phyloP scores from a whole-genome alignment of 2,113 vertebrate species.

The Poecile atricapillus region DNA sequence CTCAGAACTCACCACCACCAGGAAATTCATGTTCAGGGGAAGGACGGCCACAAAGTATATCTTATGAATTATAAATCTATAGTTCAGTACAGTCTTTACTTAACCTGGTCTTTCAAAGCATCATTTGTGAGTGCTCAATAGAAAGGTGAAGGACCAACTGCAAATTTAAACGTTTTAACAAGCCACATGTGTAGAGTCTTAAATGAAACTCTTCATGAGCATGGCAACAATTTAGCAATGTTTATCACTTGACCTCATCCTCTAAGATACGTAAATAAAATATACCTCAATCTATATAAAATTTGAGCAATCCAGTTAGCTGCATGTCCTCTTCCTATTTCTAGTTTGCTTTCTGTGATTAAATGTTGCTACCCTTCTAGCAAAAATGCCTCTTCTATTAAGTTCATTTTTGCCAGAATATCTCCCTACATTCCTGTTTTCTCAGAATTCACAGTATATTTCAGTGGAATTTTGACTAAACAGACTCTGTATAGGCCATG shows the following conservation, averaged over 20 bases:
- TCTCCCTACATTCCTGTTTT: not conserved
- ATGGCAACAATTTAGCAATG: not conserved
- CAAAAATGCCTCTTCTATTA: not conserved
- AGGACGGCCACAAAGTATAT: not conserved
- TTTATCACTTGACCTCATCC: not conserved
- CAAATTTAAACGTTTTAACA: not conserved
- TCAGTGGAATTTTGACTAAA: not conserved
- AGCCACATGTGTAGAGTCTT: fast-evolving
- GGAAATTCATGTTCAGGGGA: not conserved
- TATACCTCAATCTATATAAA: not conserved
- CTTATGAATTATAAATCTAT: not conserved
- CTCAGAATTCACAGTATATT: not conserved
- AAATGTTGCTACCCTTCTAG: not conserved
- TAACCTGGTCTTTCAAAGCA: not conserved
- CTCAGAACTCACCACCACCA: not conserved
- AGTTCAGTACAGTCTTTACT: not conserved
- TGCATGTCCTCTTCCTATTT: not conserved
- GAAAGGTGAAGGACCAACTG: not conserved
- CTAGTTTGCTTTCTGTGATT: not conserved
- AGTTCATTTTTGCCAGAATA: not conserved
- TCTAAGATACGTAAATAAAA: not conserved
- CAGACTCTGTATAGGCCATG: not conserved
- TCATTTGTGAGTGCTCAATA: not conserved
- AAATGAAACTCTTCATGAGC: not conserved
- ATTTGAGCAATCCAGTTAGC: not conserved